phyloP scores from a whole-genome alignment of 2,797 vertebrate species.

The Hipposideros larvatus region DNA sequence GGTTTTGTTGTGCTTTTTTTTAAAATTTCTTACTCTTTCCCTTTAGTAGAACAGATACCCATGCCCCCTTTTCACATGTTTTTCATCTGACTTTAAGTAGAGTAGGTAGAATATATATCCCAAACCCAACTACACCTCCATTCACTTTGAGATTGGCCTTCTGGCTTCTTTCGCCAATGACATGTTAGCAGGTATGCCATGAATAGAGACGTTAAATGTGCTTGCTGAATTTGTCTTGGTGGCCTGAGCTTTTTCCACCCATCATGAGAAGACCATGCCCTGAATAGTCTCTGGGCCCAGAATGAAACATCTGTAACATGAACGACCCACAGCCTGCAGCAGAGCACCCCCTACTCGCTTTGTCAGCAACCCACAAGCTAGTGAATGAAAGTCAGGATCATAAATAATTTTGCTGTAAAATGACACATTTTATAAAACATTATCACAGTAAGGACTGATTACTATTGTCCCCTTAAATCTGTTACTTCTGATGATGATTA shows the following conservation, averaged over 20 bases:
- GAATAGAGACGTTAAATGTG: not conserved
- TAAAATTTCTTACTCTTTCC: not conserved
- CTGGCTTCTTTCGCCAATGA: not conserved
- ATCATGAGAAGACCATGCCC: not conserved
- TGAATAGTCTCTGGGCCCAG: not conserved
- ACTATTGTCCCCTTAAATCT: not conserved
- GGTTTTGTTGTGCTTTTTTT: no score
- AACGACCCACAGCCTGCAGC: not conserved
- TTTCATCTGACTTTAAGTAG: not conserved
- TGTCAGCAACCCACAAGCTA: not conserved
- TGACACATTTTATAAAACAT: not conserved
- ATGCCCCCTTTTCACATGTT: not conserved
- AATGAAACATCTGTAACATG: not conserved
- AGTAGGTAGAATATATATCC: not conserved
- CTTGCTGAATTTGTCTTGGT: not conserved
- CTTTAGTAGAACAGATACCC: not conserved
- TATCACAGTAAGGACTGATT: not conserved
- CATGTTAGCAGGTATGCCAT: not conserved
- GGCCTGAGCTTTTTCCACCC: not conserved
- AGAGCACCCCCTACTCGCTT: fast-evolving
- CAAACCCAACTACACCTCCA: fast-evolving
- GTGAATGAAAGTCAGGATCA: not conserved
- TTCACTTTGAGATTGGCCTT: not conserved
- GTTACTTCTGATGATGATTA: not conserved
- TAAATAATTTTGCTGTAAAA: not conserved